Conservation (phyloP, 1,140 invertebrate species). For the Pseudomyrmex dendroicus region DNA sequence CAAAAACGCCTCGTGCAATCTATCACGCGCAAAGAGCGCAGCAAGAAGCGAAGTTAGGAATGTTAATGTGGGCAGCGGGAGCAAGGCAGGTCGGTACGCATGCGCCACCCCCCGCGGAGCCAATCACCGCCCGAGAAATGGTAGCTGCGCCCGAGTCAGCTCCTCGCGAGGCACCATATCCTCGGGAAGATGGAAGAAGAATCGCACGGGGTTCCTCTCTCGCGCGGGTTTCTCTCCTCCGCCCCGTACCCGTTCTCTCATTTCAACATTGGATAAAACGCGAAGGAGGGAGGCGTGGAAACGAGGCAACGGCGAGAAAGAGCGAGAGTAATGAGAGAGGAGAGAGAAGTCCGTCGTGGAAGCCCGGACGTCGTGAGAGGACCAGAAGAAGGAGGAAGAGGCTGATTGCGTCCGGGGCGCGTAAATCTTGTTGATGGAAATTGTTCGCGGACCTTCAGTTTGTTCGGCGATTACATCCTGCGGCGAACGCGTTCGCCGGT, state of each 20-base stretch:
- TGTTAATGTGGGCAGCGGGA: constrained; percentile 80
- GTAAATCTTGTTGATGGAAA: constrained; percentile 83
- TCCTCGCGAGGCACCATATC: constrained; percentile 70
- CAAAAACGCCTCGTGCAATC: constrained; percentile 78
- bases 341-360: constrained; percentile 35
- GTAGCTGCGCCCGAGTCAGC: constrained; percentile 82
- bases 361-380: constrained; percentile 51
- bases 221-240: constrained; percentile 41
- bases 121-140: constrained; percentile 84
- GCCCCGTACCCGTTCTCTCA: constrained; percentile 41
- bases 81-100: constrained; percentile 76
- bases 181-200: constrained; percentile 74
- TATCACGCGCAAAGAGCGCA: constrained; percentile 81
- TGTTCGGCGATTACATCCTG: constrained; percentile 80
- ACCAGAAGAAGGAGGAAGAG: constrained; percentile 66
- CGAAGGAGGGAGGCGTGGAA: constrained; percentile 53
- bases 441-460: constrained; percentile 80
- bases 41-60: constrained; percentile 81
- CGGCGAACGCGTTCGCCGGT: constrained; percentile 79
- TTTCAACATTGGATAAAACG: constrained; percentile 55
- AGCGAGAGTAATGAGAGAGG: constrained; percentile 53
- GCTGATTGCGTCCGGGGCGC: constrained; percentile 78
- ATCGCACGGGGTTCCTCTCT: constrained; percentile 59
- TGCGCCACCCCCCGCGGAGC: constrained; percentile 83
- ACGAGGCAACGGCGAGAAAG: constrained; percentile 36